Conservation (phyloP, 2,113 vertebrate species). For the Lichenostomus cassidix region DNA sequence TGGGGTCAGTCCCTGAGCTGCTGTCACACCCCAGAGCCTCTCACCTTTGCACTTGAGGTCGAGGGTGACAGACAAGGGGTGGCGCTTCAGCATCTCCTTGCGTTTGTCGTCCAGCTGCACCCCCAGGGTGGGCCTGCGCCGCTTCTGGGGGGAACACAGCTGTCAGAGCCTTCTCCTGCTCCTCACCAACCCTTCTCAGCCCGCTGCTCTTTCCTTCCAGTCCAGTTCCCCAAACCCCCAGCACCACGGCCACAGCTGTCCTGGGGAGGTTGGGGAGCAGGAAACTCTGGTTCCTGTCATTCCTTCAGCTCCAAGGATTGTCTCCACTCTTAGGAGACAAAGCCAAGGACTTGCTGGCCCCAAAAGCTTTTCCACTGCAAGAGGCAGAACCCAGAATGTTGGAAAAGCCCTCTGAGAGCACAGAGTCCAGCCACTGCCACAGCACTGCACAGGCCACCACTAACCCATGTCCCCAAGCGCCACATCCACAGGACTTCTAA, state of each 20-base stretch:
- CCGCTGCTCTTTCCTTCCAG: not conserved
- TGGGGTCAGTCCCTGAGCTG: not conserved
- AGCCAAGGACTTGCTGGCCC: not conserved
- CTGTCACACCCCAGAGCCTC: not conserved
- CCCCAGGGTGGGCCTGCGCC: slow-evolving; percentile 88
- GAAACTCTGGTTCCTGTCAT: not conserved
- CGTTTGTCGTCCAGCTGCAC: slow-evolving; percentile 96
- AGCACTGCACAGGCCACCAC: not conserved
- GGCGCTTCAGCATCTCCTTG: slow-evolving; percentile 93
- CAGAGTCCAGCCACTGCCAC: too few relatives aligned
- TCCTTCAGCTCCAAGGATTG: not conserved
- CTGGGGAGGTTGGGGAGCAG: not conserved
- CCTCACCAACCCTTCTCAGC: not conserved
- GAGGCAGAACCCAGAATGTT: not conserved
- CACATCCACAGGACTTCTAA: not conserved
- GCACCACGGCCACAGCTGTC: accelerated
- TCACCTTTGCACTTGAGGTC: slow-evolving; percentile 94
- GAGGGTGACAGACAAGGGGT: slow-evolving; percentile 87
- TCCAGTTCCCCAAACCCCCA: not conserved
- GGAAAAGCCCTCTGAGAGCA: not conserved
- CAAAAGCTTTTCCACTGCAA: not conserved
- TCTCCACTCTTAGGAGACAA: not conserved
- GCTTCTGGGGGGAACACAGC: slow-evolving; percentile 76
- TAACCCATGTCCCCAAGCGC: not conserved
- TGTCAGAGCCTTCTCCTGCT: not conserved